Conservation (phyloP, 2,113 vertebrate species). For the Noctilio leporinus region DNA sequence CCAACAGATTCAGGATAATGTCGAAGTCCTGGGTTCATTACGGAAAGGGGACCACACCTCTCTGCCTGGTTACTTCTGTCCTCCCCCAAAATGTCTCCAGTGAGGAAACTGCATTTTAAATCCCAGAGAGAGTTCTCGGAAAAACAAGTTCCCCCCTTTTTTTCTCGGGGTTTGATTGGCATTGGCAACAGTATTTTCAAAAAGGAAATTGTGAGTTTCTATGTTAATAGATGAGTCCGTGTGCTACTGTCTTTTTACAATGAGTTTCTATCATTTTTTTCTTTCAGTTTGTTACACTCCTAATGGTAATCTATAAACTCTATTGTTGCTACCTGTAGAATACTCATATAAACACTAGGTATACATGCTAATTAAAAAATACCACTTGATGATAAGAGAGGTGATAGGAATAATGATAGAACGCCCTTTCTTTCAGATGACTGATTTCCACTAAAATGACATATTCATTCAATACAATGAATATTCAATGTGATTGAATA, state of each 20-base stretch:
- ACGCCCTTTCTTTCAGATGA: slow-evolving; percentile 53
- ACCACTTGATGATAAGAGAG: slow-evolving; percentile 41
- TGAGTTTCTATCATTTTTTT: slow-evolving; percentile 22
- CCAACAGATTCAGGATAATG: not conserved
- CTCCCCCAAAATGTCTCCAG: not conserved
- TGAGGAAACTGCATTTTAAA: slow-evolving; percentile 3
- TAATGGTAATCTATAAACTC: slow-evolving; percentile 26
- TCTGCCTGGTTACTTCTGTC: not conserved
- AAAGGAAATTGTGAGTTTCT: slow-evolving; percentile 3
- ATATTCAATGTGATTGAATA: slow-evolving; percentile 70
- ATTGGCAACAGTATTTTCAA: not conserved
- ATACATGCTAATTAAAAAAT: slow-evolving; percentile 44
- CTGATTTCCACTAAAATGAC: slow-evolving; percentile 57
- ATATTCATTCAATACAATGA: slow-evolving; percentile 69
- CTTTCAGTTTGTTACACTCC: not conserved
- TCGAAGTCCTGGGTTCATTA: not conserved
- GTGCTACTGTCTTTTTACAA: not conserved
- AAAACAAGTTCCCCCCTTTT: not conserved
- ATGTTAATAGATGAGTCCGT: not conserved
- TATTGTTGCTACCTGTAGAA: slow-evolving; percentile 39
- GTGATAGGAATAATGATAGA: slow-evolving; percentile 42
- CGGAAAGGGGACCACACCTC: not conserved
- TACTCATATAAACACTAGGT: slow-evolving; percentile 2
- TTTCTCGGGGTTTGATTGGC: slow-evolving; percentile 7
- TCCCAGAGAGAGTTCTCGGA: not conserved